Evolutionary conservation across 2,888 invertebrate species (phyloP).

Genomic region (Watsonalla binaria): DNA sequence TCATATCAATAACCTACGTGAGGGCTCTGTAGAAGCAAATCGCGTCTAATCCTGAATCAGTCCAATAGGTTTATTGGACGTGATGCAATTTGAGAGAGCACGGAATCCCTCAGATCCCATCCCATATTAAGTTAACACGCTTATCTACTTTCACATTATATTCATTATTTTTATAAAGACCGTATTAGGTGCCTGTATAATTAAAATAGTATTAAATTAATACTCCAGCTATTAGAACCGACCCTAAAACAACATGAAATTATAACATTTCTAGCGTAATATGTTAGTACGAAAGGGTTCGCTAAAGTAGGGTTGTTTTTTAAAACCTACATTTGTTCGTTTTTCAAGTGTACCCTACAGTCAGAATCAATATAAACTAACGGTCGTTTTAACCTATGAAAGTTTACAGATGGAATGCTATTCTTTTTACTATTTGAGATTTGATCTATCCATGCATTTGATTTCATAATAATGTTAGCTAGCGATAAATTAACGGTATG

Average conservation of each 20-base stretch:
- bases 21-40: neutral
- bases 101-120: neutral
- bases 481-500: too few relatives aligned
- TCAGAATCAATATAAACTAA: too few relatives aligned
- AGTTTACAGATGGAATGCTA: too few relatives aligned
- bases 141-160: neutral
- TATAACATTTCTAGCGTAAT: neutral
- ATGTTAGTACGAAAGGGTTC: too few relatives aligned
- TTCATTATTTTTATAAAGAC: neutral
- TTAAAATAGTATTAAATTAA: constrained; percentile 1
- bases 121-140: neutral
- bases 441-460: too few relatives aligned
- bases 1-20: neutral
- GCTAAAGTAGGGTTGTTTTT: too few relatives aligned
- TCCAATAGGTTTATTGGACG: neutral
- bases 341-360: too few relatives aligned
- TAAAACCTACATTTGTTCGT: too few relatives aligned
- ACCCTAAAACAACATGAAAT: constrained; percentile 1
- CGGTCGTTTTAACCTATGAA: too few relatives aligned
- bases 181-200: neutral
- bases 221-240: neutral
- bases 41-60: neutral
- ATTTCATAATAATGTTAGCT: too few relatives aligned
- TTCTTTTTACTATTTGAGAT: too few relatives aligned
- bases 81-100: neutral